Percentiles rank a stretch among this genome's conserved stretches.
Evolutionary conservation across 2,113 vertebrate species (phyloP).

Genomic region (Rutilus rutilus): DNA sequence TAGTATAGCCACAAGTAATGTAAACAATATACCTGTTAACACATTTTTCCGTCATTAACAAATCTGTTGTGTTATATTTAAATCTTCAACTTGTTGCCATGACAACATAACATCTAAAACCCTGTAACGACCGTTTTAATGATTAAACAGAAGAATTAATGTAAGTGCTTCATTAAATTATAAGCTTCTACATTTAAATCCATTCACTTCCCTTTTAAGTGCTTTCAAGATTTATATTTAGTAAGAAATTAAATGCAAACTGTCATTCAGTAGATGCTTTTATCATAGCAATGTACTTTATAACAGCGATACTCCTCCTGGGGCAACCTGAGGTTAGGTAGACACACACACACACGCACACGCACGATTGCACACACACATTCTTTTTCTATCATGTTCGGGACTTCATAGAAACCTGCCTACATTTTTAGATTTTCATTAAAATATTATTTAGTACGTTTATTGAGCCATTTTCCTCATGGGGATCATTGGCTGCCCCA

Average conservation of each 20-base stretch:
- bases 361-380: neutral
- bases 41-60: neutral
- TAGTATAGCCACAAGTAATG: neutral
- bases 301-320: neutral
- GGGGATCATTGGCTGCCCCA: neutral
- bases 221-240: neutral
- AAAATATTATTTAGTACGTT: neutral
- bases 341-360: neutral
- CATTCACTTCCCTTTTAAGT: neutral
- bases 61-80: neutral
- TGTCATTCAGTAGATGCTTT: neutral
- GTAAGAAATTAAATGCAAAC: neutral
- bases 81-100: neutral
- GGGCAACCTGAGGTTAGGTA: neutral
- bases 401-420: neutral
- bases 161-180: neutral
- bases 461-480: conserved; percentile 5
- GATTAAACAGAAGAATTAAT: neutral
- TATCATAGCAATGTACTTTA: neutral
- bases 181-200: neutral
- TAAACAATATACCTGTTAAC: neutral
- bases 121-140: neutral
- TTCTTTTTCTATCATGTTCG: neutral
- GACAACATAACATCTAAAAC: neutral
- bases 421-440: neutral